phyloP scores from a whole-genome alignment of 2,113 vertebrate genomes.

The Sander lucioperca region DNA sequence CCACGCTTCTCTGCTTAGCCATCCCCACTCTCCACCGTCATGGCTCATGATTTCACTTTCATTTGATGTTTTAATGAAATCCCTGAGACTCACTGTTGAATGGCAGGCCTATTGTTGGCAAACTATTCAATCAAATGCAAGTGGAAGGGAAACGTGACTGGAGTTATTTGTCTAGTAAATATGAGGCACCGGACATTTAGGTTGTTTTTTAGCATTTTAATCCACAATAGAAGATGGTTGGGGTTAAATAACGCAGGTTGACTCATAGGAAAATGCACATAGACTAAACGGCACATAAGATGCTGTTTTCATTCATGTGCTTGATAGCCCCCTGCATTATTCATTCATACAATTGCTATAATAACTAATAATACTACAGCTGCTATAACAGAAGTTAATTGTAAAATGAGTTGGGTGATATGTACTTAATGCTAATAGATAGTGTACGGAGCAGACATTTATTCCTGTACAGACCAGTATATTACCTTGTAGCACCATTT shows the following conservation, averaged over 20 bases:
- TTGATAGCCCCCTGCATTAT: conserved; percentile 22
- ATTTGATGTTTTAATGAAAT: conserved; percentile 86
- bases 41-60: conserved; percentile 84
- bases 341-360: conserved; percentile 31
- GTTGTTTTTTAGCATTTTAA: conserved; percentile 24
- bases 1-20: conserved; percentile 76
- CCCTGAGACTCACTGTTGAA: conserved; percentile 74
- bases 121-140: conserved; percentile 82
- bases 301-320: conserved; percentile 1
- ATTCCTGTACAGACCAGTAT: conserved; percentile 45
- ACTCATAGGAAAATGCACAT: conserved; percentile 7
- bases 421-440: conserved; percentile 56
- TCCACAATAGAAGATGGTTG: conserved; percentile 24
- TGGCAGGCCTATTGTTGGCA: conserved; percentile 78
- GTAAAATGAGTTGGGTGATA: conserved; percentile 44
- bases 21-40: conserved; percentile 77
- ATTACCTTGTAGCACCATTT: conserved; percentile 59
- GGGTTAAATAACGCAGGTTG: conserved; percentile 37
- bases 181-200: conserved; percentile 43
- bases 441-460: conserved; percentile 41
- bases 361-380: conserved; percentile 24
- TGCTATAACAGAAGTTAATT: conserved; percentile 47
- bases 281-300: not conserved
- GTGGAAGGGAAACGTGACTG: conserved; percentile 65
- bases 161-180: conserved; percentile 73